Evolutionary conservation across 2,797 vertebrate genomes (phyloP), one percentile per base, ranked within the genome.

Genomic region (Argentina silus): DNA sequence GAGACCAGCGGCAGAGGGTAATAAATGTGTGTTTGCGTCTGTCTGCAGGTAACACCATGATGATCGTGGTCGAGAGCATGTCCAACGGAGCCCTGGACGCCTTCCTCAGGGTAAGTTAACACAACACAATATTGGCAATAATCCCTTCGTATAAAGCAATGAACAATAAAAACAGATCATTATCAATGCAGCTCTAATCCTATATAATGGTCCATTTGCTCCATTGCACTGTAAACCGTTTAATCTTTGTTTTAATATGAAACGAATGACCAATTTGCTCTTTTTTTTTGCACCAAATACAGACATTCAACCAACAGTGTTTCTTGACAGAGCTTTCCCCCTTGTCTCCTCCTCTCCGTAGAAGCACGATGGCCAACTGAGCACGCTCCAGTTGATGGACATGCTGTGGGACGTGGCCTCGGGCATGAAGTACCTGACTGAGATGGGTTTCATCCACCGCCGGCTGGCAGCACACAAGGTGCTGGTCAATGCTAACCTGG

Each of bases 371-470:
- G 96, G 96, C 27, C 95, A 97, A 93, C 77, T 99, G 75, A 90
- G 87, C 0, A 89, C 94, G 0, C 86, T 91, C 23, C 97, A 98
- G 93, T 91, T 99, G 75, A 83, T 96, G 84, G 95, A 95, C 79
- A 90, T 98, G 93, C 85, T 99, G 88, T 93, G 93, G 0, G 95
- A 95, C 0, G 95, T 98, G 44, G 95, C 97, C 0, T 96, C 97
- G 0, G 97, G 97, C 78, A 98, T 99, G 97, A 97, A 96, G 75
- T 99, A 98, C 85, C 91, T 99, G 86, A 96, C 96, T 0, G 97
- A 99, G 88, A 98, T 99, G 96, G 97, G 97, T 81, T 99, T 97
- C 0, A 80, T 98, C 0, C 97, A 99, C 86, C 96, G 95, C 75
- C 94, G 94, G 56, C 94, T 99, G 17, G 96, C 97, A 0, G 97